phyloP scores from a whole-genome alignment of 1,140 invertebrate genomes.

The Chrysoperla carnea region DNA sequence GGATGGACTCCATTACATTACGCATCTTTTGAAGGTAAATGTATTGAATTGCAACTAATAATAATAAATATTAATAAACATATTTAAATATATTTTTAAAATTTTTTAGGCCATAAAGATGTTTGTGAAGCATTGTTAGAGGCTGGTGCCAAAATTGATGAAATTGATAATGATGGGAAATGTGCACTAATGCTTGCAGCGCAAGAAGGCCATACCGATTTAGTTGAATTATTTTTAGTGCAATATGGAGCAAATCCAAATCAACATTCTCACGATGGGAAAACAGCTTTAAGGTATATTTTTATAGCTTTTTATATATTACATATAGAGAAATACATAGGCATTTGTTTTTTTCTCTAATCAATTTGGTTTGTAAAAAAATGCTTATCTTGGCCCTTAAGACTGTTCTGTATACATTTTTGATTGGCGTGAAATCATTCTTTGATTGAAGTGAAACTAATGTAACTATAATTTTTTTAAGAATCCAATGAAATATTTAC shows the following conservation, averaged over 20 bases:
- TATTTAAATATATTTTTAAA: not conserved
- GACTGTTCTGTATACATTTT: too few relatives aligned
- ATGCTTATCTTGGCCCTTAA: too few relatives aligned
- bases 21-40: slow-evolving; percentile 70
- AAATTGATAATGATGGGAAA: slow-evolving; percentile 88
- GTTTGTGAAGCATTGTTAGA: slow-evolving; percentile 76
- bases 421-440: too few relatives aligned
- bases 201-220: slow-evolving; percentile 62
- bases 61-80: not conserved
- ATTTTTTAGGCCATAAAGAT: slow-evolving; percentile 48
- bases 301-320: not conserved
- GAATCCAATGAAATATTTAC: too few relatives aligned
- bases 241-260: slow-evolving; percentile 64
- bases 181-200: slow-evolving; percentile 77
- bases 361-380: too few relatives aligned
- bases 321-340: slow-evolving; percentile 2
- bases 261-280: slow-evolving; percentile 82
- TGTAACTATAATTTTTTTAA: too few relatives aligned
- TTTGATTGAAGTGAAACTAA: too few relatives aligned
- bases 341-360: too few relatives aligned
- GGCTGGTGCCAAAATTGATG: slow-evolving; percentile 80
- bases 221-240: slow-evolving; percentile 54
- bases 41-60: not conserved
- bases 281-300: slow-evolving; percentile 70
- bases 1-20: slow-evolving; percentile 91